These are phyloP conservation scores for Sisor rabdophorus DNA, from an alignment of 2,113 vertebrate species.

Conservation along the genomic window DNA sequence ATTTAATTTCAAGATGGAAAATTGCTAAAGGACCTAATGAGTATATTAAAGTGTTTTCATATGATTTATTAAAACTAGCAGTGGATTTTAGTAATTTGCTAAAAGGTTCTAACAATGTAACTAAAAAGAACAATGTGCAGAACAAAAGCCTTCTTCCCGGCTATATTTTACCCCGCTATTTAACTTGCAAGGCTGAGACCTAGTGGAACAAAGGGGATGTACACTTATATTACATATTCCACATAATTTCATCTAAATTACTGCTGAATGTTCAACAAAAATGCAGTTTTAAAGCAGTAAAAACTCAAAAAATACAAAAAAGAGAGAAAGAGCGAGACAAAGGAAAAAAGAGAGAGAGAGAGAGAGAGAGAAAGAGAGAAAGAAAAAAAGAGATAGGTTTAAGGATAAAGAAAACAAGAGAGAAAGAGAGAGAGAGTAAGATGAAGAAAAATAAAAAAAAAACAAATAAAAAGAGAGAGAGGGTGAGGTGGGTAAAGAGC, in stretches of 20 bases:
- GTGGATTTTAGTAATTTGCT: conserved; percentile 23
- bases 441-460: background rate
- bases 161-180: conserved; percentile 44
- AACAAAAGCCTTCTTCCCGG: conserved; percentile 23
- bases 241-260: conserved; percentile 41
- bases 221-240: conserved; percentile 33
- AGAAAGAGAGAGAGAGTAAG: background rate
- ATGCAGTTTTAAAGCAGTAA: conserved; percentile 40
- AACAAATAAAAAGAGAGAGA: background rate
- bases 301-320: conserved; percentile 11
- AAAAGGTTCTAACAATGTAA: conserved; percentile 37
- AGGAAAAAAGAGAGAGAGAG: background rate
- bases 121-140: conserved; percentile 31
- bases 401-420: background rate
- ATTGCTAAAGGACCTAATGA: background rate
- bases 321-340: background rate
- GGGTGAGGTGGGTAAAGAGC: conserved; percentile 6
- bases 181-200: conserved; percentile 43
- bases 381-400: background rate
- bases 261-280: conserved; percentile 38
- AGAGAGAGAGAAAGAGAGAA: background rate
- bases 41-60: background rate
- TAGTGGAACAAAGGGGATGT: conserved; percentile 28
- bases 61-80: background rate
- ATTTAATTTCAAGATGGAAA: background rate